These are phyloP conservation scores for Meteorus cinctellus DNA, from an alignment of 2,888 invertebrate species.

Conservation along the genomic window DNA sequence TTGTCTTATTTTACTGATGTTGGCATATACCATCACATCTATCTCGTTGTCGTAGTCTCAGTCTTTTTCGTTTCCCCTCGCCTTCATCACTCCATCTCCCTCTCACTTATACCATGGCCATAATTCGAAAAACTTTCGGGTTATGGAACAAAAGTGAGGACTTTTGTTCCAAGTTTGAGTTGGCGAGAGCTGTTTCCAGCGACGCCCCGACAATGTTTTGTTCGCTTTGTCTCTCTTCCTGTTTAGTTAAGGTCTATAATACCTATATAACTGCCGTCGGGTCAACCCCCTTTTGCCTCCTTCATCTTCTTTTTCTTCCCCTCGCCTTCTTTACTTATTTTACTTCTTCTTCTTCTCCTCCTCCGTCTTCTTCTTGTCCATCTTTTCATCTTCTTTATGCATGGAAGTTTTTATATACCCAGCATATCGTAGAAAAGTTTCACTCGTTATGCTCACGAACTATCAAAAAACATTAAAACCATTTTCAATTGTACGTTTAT, in stretches of 20 bases:
- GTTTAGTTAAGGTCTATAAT: slow-evolving; percentile 64
- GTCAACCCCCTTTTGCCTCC: slow-evolving; percentile 51
- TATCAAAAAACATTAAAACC: neutral
- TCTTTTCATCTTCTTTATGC: slow-evolving; percentile 28
- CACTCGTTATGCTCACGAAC: slow-evolving; percentile 13
- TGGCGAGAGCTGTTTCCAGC: slow-evolving; percentile 66
- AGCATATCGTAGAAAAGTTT: slow-evolving; percentile 1
- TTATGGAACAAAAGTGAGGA: slow-evolving; percentile 69
- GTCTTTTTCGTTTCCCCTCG: slow-evolving; percentile 48
- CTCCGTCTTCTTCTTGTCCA: slow-evolving; percentile 27
- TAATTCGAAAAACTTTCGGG: slow-evolving; percentile 71
- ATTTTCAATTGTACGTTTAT: too few relatives aligned
- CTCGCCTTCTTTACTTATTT: slow-evolving; percentile 10
- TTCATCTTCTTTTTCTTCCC: slow-evolving; percentile 21
- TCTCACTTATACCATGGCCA: slow-evolving; percentile 55
- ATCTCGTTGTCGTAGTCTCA: slow-evolving; percentile 37
- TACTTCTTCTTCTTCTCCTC: slow-evolving; percentile 4
- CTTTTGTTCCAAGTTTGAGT: slow-evolving; percentile 72
- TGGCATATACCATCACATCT: slow-evolving; percentile 45
- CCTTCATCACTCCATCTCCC: slow-evolving; percentile 39
- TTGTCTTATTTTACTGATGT: slow-evolving; percentile 24
- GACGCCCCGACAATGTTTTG: slow-evolving; percentile 71
- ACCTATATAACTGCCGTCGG: slow-evolving; percentile 53
- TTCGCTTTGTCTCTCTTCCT: slow-evolving; percentile 71
- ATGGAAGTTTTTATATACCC: neutral